phyloP scores from a whole-genome alignment of 92 coral and sea anemone species.

The Parazoanthus atlanticus region DNA sequence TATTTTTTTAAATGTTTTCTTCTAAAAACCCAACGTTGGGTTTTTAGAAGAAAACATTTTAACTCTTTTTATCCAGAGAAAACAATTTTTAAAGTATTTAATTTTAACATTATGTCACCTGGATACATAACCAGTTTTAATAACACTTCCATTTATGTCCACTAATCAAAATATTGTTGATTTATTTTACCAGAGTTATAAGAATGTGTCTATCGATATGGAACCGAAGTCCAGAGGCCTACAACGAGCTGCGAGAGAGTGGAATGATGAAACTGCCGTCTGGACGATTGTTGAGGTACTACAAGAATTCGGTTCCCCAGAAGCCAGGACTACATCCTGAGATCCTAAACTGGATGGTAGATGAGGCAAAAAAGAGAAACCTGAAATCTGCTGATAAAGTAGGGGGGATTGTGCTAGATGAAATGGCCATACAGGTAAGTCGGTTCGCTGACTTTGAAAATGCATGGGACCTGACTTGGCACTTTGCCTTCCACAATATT shows the following conservation, averaged over 20 bases:
- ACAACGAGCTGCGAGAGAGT: slow-evolving; percentile 48
- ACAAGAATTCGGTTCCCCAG: slow-evolving; percentile 54
- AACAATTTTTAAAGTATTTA: no score
- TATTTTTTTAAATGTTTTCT: no score
- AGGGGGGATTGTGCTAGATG: slow-evolving; percentile 63
- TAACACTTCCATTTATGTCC: no score
- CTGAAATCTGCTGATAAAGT: slow-evolving; percentile 45
- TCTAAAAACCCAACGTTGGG: no score
- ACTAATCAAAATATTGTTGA: not conserved
- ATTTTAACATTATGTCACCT: no score
- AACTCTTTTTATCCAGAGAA: no score
- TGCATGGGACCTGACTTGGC: no score
- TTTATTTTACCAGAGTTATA: slow-evolving; percentile 42
- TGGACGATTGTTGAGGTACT: slow-evolving; percentile 31
- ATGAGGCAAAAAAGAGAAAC: slow-evolving; percentile 48
- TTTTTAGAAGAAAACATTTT: no score
- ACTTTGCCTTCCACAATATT: not conserved
- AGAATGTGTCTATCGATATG: slow-evolving; percentile 58
- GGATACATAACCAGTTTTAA: no score
- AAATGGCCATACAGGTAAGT: slow-evolving; percentile 64
- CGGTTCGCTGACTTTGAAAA: no score
- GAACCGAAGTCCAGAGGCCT: slow-evolving; percentile 64
- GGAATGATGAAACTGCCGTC: slow-evolving; percentile 56
- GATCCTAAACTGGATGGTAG: slow-evolving; percentile 50
- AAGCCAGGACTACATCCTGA: slow-evolving; percentile 33